Percentiles rank a stretch among this genome's conserved stretches.
Evolutionary conservation across 1,140 invertebrate genomes (phyloP).

Genomic region (Mercenaria mercenaria): DNA sequence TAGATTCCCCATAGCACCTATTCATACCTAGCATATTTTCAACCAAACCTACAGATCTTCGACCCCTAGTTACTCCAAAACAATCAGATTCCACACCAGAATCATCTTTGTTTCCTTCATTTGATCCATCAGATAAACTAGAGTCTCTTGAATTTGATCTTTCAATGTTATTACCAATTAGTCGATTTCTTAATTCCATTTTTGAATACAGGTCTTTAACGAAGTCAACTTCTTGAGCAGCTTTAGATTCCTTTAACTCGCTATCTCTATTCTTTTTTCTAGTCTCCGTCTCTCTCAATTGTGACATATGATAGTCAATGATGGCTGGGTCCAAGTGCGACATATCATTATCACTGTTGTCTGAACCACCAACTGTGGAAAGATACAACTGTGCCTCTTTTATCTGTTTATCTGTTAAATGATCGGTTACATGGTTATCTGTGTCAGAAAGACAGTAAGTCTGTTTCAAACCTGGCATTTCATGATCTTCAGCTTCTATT

Average conservation of each 20-base stretch:
- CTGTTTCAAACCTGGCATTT: neutral
- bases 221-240: neutral
- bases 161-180: neutral
- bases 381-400: neutral
- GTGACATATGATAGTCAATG: slow-evolving; percentile 15
- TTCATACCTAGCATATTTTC: slow-evolving; percentile 2
- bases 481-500: neutral
- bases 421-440: neutral
- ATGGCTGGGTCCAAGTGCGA: neutral
- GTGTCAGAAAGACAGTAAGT: neutral
- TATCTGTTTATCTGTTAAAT: neutral
- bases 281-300: neutral
- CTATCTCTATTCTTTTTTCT: neutral
- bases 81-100: slow-evolving; percentile 49
- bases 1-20: neutral
- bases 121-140: slow-evolving; percentile 9
- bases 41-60: neutral
- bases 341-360: neutral
- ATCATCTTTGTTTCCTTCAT: slow-evolving; percentile 40
- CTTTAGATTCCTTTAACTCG: neutral
- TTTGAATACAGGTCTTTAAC: neutral
- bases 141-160: slow-evolving; percentile 37
- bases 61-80: neutral
- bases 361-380: neutral
- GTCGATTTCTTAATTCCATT: neutral